Conservation (phyloP, 2,113 vertebrate species). For the Vidua macroura region DNA sequence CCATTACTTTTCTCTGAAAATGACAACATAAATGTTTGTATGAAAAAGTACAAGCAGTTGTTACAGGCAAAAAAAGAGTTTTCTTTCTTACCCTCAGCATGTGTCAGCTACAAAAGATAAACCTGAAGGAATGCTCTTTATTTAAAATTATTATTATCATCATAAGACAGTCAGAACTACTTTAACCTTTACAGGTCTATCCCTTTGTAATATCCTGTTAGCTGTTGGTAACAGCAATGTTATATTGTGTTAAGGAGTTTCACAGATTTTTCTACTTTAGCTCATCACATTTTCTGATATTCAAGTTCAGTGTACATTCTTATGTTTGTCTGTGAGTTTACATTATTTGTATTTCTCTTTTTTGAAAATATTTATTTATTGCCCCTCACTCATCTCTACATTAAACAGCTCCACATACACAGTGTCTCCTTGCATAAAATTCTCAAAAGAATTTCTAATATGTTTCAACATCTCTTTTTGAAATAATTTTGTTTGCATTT, state of each 20-base stretch:
- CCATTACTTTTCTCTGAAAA: neutral
- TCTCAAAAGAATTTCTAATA: neutral
- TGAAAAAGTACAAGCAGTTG: neutral
- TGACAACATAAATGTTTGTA: neutral
- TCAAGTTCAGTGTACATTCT: neutral
- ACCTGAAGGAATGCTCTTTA: neutral
- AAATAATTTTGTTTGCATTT: neutral
- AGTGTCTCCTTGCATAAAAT: neutral
- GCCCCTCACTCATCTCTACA: neutral
- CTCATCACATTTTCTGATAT: neutral
- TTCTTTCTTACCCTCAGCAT: neutral
- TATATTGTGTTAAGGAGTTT: neutral
- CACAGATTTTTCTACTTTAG: neutral
- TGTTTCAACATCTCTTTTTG: neutral
- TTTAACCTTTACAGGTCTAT: neutral
- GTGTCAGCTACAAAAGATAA: conserved; percentile 1
- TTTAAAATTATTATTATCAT: neutral
- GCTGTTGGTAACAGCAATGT: neutral
- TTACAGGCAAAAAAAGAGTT: neutral
- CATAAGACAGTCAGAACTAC: neutral
- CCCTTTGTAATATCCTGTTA: neutral
- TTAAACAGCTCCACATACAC: neutral
- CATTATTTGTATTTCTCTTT: neutral
- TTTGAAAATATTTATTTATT: neutral
- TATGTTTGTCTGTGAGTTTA: neutral